A percentile compares a stretch with the other conserved stretches of the same genome.
Evolutionary conservation across 2,888 invertebrate genomes (phyloP).

Genomic region (Poecilus cupreus): DNA sequence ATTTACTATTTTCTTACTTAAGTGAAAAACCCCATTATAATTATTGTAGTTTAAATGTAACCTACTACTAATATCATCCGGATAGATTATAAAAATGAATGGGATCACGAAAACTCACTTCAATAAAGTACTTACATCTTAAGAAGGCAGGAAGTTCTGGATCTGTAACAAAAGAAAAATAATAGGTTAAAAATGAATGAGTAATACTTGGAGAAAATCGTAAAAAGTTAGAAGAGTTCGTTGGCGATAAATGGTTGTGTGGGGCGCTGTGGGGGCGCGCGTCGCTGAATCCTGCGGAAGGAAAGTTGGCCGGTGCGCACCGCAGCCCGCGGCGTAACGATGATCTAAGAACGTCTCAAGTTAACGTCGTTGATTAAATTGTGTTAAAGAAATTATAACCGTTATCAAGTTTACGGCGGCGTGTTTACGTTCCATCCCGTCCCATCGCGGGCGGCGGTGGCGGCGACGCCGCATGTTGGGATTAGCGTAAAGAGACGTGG

Average conservation of each 20-base stretch:
- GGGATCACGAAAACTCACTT: too few species aligned
- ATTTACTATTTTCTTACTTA: too few species aligned
- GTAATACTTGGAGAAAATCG: too few species aligned
- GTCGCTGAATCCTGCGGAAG: slow-evolving; percentile 59
- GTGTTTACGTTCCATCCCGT: slow-evolving; percentile 48
- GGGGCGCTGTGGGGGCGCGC: background rate
- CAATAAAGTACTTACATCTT: too few species aligned
- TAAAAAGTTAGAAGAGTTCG: too few species aligned
- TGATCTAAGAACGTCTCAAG: slow-evolving; percentile 56
- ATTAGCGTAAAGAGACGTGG: slow-evolving; percentile 58
- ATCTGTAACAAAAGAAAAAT: background rate
- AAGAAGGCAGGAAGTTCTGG: background rate
- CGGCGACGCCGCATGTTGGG: slow-evolving; percentile 68
- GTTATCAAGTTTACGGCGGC: slow-evolving; percentile 56
- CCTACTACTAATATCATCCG: too few species aligned
- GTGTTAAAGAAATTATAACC: slow-evolving; percentile 59
- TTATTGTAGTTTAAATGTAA: too few species aligned
- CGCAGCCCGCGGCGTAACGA: slow-evolving; percentile 66
- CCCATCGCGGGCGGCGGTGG: slow-evolving; percentile 65
- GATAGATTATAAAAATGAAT: too few species aligned
- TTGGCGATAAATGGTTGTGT: background rate
- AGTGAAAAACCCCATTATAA: too few species aligned
- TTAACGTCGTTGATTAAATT: slow-evolving; percentile 57
- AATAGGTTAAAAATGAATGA: background rate
- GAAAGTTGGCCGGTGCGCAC: slow-evolving; percentile 69